Base-by-base conservation (phyloP, 2,888 invertebrate species). In the Rosalia funebris region DNA sequence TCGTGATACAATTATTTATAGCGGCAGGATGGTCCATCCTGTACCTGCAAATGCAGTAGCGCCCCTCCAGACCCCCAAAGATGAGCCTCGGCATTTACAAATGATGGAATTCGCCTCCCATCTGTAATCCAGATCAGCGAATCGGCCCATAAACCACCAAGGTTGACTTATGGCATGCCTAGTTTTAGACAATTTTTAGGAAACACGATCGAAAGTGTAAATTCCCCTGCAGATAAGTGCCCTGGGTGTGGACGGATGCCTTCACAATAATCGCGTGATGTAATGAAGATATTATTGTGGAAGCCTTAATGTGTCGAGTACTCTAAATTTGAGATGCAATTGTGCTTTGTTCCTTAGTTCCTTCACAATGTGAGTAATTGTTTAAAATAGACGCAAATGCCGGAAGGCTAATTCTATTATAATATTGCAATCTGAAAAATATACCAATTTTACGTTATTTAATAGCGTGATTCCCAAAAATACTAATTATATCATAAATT, bases 51-150 rank as follows among this genome's bases (percentile, higher is more conserved):
- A 61, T 63, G 53, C 56, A 52, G 61, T 63, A 53, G 34, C 44
- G 57, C 60, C 57, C 64, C 68, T 66, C 71, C 69, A 48, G 62
- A 15, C 32, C 32, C 36, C 16, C 46, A 19, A 47, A 65, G 86
- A 86, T 5, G 87, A 89, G 37, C 86, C 88, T 0, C 88, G 88
- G 67, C 81, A 86, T 7, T 61, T 64, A 34, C 39, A 45, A 48
- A 47, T 17, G n/a, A 17, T 9, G 17, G 58, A 59, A 62, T 37
- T 25, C 37, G 50, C 54, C 36, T 57, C 53, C 58, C 47, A 46
- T 54, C 34, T 48, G 44, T 52, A 41, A 58, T 57, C 63, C 55
- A 63, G 63, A 57, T 57, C 54, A 37, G 31, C 53, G 60, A 45
- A 34, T 31, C 54, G 15, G 60, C 58, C 58, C 52, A 52, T 58